A percentile compares a stretch with the other conserved stretches of the same genome.
Conservation (phyloP, 1,140 invertebrate species). For the Cyclargus thomasi region DNA sequence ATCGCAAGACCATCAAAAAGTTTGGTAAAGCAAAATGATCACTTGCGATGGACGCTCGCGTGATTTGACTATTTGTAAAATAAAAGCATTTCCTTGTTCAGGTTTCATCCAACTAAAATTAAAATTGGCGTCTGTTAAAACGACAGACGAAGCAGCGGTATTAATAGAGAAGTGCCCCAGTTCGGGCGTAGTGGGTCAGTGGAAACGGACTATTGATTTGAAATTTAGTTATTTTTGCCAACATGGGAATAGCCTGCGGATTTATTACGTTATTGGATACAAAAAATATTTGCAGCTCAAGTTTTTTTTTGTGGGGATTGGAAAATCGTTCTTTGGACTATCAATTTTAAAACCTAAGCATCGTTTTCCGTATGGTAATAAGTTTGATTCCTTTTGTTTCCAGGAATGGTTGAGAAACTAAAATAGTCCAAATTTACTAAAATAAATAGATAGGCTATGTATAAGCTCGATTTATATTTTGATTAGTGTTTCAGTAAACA, state of each 20-base stretch:
- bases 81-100: slow-evolving; percentile 49
- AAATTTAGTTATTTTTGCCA: slow-evolving; percentile 60
- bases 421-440: no score
- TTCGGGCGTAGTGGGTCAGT: slow-evolving; percentile 53
- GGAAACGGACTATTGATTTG: slow-evolving; percentile 60
- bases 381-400: no score
- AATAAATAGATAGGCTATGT: no score
- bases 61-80: slow-evolving; percentile 2
- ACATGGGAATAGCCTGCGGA: slow-evolving; percentile 25
- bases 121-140: slow-evolving; percentile 47
- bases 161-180: slow-evolving; percentile 53
- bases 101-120: slow-evolving; percentile 39
- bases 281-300: no score
- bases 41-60: background rate
- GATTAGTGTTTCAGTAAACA: no score
- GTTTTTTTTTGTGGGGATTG: no score
- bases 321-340: no score
- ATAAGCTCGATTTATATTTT: no score
- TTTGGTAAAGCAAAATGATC: background rate
- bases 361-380: no score
- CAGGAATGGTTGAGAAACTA: no score
- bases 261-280: background rate
- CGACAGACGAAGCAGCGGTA: slow-evolving; percentile 40
- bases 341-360: no score
- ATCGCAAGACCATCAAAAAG: background rate